Base-by-base conservation (phyloP, 2,797 vertebrate species). In the Pangasius djambal region DNA sequence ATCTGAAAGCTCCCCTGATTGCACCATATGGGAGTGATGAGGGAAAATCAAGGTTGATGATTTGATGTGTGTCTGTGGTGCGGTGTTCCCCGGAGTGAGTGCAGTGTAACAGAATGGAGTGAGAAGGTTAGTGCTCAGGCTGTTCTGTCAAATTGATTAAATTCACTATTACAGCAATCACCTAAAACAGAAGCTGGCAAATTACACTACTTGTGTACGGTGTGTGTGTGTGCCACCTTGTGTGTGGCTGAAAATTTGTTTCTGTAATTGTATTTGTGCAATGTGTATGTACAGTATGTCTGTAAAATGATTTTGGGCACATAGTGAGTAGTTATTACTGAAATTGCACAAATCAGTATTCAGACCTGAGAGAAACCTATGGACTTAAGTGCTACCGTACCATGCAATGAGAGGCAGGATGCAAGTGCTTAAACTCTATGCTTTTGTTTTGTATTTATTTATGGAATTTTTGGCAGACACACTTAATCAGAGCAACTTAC, bases 111-210 rank as follows among this genome's bases (percentile, higher is more conserved):
- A 59, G 85, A 75, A 52, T 55, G 13, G 6, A 75, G 85, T 59
- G 34, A 59, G 52, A 59, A 44, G 69, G 69, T 86, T 86, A 75
- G 85, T 18, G 15, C 69, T 40, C 69, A 59, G 85, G 67, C 31
- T 61, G 34, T 40, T 74, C 50, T 86, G 85, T 86, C 85, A 86
- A 40, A 86, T 59, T 86, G 85, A 86, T 86, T 86, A 18, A 74
- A 86, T 74, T 74, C 2, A 15, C 69, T 74, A 59, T 75, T 44
- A 59, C 85, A 75, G 52, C 52, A 72, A 59, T 86, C 85, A 74
- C 85, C 52, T 59, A 40, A 86, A 74, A 44, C 28, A n/a, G 69
- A 44, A n/a, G 7, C 31, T 57, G 84, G 84, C 69, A 25, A 69
- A 74, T 74, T 34, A n/a, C 37, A 63, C 37, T 83, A 50, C 44